Evolutionary conservation across 2,888 invertebrate species (phyloP).

Genomic region (Brachypalpus laphriformis): DNA sequence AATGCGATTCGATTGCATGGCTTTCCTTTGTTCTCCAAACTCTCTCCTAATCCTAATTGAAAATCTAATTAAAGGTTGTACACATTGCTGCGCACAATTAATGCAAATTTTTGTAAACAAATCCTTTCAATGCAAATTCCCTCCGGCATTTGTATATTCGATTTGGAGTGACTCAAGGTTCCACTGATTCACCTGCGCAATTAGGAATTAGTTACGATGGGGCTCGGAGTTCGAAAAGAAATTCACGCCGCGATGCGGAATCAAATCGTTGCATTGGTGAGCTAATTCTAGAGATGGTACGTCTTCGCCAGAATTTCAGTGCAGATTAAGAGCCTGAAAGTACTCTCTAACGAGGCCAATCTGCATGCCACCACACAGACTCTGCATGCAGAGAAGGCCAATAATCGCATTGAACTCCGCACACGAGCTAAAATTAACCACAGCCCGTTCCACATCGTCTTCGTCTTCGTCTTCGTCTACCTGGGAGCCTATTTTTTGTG

Average conservation of each 20-base stretch:
- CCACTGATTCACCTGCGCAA: conserved; percentile 55
- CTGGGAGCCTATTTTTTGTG: background rate
- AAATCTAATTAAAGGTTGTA: conserved; percentile 71
- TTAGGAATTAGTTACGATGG: conserved; percentile 22
- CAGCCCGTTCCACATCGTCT: conserved; percentile 19
- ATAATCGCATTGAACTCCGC: conserved; percentile 73
- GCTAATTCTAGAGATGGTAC: conserved; percentile 42
- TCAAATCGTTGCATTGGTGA: conserved; percentile 17
- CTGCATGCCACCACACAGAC: conserved; percentile 56
- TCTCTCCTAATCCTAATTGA: conserved; percentile 61
- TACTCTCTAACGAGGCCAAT: conserved; percentile 70
- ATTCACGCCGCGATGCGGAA: conserved; percentile 41
- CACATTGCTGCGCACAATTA: conserved; percentile 52
- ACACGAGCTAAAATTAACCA: conserved; percentile 73
- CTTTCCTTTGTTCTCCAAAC: conserved; percentile 58
- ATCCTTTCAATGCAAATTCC: conserved; percentile 72
- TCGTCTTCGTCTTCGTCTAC: background rate
- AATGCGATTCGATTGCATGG: conserved; percentile 56
- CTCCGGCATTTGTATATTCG: conserved; percentile 39
- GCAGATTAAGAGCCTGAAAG: conserved; percentile 49
- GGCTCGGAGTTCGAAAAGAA: conserved; percentile 27
- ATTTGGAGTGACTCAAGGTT: conserved; percentile 14
- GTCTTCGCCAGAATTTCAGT: conserved; percentile 42
- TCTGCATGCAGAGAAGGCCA: conserved; percentile 60
- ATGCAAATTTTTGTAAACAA: conserved; percentile 57